Evolutionary conservation across 1,140 invertebrate species (phyloP), one percentile per base, ranked within the genome.

Genomic region (Cydia pomonella): DNA sequence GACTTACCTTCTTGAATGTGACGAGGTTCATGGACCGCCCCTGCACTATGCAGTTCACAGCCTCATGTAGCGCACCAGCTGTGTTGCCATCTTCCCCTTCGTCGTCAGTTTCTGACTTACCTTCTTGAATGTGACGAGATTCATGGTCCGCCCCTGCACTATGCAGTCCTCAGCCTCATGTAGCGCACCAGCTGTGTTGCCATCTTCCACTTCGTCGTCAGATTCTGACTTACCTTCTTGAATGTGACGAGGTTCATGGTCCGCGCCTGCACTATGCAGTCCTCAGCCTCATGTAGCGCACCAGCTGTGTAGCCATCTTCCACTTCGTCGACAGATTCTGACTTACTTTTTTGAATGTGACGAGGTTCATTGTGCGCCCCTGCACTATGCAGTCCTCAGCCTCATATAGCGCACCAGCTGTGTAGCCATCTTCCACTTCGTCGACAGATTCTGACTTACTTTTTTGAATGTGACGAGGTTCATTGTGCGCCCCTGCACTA

Each of bases 201-300:
- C 27, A 29, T 29, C 27, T 29, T 2, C 27, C 27, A 3, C 27
- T 29, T 2, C 27, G 27, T 29, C 38, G 38, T 1, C 1, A 4
- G 82, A 81, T 0, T 82, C 82, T 3, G 25, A 3, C 47, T 63
- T 72, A 89, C 90, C 82, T 85, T 87, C 81, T 96, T 97, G 88
- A 98, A 98, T 1, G 95, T 95, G 78, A 95, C 96, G 3, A 98
- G 86, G 0, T 97, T 95, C 95, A 97, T 98, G 74, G 95, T 96
- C 75, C 96, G 94, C 13, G 97, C 97, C 80, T 96, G 96, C 0
- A 96, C 95, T 50, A 98, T 96, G 81, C 97, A 98, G 1, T 95
- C 95, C 53, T 96, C 96, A 2, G 95, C 38, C 38, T 41, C 38
- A 6, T 41, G 38, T 41, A 12, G 12, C 9, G 38, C 38, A 6